Percentiles rank a stretch among this genome's conserved stretches.
phyloP scores from a whole-genome alignment of 2,797 vertebrate species.

The Sylvia borin region DNA sequence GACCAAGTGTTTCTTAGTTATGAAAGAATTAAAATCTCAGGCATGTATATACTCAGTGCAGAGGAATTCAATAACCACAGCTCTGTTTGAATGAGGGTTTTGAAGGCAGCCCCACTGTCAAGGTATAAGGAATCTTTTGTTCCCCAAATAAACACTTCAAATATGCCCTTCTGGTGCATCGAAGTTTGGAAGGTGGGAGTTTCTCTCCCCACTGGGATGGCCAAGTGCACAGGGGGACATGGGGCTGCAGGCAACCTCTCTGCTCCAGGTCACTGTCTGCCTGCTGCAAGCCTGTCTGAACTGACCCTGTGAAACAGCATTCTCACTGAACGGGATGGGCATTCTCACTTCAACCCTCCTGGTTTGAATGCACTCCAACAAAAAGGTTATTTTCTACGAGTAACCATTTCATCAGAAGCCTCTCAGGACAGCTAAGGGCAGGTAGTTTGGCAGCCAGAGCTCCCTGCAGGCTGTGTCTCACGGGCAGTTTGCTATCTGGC shows the following conservation, averaged over 20 bases:
- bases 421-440: neutral
- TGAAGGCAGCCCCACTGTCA: neutral
- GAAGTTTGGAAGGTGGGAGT: neutral
- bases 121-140: conserved; percentile 37
- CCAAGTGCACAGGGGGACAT: rapidly evolving
- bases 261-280: neutral
- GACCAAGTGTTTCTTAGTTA: conserved; percentile 9
- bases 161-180: neutral
- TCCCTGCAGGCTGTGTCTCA: neutral
- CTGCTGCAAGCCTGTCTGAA: neutral
- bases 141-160: neutral
- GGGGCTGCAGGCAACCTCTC: neutral
- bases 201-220: neutral
- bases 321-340: neutral
- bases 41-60: conserved; percentile 10
- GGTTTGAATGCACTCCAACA: neutral
- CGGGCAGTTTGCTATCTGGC: neutral
- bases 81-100: conserved; percentile 47
- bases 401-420: neutral
- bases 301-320: rapidly evolving
- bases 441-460: neutral
- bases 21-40: conserved; percentile 40
- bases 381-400: neutral
- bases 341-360: neutral
- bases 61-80: conserved; percentile 53